Evolutionary conservation across 1,140 invertebrate species (phyloP).

Genomic region (Pantala flavescens): DNA sequence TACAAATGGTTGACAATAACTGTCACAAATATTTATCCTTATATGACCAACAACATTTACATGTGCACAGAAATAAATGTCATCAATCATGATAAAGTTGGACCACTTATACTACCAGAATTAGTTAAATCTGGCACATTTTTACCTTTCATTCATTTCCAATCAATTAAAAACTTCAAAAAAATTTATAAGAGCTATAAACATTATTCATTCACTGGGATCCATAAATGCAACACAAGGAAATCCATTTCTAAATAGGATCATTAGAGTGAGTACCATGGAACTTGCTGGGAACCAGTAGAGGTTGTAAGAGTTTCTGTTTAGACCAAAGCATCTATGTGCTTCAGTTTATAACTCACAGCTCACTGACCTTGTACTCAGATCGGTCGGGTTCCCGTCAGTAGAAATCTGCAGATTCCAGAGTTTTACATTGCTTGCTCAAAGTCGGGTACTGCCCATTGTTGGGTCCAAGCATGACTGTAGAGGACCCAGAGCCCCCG

Average conservation of each 20-base stretch:
- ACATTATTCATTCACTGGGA: background rate
- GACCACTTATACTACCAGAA: background rate
- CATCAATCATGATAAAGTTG: background rate
- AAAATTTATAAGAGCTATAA: background rate
- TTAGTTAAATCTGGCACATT: background rate
- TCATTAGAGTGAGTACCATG: background rate
- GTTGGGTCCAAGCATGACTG: conserved; percentile 31
- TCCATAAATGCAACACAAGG: background rate
- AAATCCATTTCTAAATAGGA: background rate
- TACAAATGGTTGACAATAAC: background rate
- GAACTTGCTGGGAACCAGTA: background rate
- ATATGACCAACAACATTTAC: background rate
- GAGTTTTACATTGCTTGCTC: conserved; percentile 87
- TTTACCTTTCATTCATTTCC: background rate
- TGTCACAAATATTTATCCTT: background rate
- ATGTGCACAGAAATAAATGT: background rate
- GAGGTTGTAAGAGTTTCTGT: background rate
- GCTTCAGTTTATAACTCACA: background rate
- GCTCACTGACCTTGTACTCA: conserved; percentile 13
- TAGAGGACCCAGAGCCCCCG: conserved; percentile 19
- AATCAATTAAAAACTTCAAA: background rate
- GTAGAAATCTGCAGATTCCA: conserved; percentile 90
- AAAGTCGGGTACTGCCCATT: conserved; percentile 50
- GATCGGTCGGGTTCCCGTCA: conserved; percentile 49
- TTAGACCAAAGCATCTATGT: background rate